phyloP scores from a whole-genome alignment of 2,888 invertebrate genomes.

The Sarcophaga variegata region DNA sequence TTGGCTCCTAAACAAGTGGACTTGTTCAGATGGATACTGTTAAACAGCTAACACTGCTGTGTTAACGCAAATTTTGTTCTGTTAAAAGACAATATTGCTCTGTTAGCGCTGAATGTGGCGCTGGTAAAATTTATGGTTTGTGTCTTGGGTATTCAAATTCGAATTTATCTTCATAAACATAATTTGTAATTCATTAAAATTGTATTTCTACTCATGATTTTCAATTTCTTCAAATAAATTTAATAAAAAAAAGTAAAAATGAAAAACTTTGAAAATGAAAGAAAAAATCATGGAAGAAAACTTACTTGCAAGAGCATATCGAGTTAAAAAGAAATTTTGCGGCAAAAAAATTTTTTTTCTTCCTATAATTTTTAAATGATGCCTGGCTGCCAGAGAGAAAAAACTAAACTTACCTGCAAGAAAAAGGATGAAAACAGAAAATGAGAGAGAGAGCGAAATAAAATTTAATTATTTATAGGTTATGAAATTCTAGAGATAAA shows the following conservation, averaged over 20 bases:
- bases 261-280: background rate
- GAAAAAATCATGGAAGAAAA: background rate
- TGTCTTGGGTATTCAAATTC: no score
- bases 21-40: no score
- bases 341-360: background rate
- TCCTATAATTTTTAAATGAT: background rate
- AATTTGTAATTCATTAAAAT: no score
- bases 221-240: background rate
- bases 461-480: conserved; percentile 57
- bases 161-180: no score
- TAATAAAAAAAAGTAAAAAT: background rate
- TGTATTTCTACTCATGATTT: no score
- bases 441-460: conserved; percentile 20
- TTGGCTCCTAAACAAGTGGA: no score
- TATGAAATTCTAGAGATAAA: conserved; percentile 53
- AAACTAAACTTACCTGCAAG: conserved; percentile 60
- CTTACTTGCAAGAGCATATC: background rate
- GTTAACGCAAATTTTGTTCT: no score
- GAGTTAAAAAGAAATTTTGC: background rate
- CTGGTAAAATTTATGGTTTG: no score
- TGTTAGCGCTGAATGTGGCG: no score
- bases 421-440: conserved; percentile 21
- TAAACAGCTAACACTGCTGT: no score
- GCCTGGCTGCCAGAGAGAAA: background rate
- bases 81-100: no score